Base-by-base conservation (phyloP, 1,140 invertebrate genomes). In the Drosophila ambigua region DNA sequence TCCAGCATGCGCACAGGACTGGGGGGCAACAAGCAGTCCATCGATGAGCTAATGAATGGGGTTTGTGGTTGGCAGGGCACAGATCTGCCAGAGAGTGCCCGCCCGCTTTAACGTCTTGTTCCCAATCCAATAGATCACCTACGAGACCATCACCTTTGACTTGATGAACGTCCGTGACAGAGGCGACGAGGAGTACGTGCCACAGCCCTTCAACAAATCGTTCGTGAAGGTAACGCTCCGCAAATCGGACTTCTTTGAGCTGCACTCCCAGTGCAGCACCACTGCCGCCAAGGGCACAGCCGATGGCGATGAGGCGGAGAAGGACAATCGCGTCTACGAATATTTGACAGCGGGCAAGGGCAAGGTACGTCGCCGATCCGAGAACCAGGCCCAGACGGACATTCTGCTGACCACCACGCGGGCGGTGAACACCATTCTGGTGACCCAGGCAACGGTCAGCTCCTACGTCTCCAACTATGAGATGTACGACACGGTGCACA, bases 401-500 rank as follows among this genome's bases (percentile, higher is more conserved):
- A 85, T 92, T 24, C 73, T 92, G 11, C 82, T 95, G 1, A 92
- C 91, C 0, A 96, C 95, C 84, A 92, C 93, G 1, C 91, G 94
- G 54, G 93, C 93, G 4, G 95, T 95, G 0, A 93, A 94, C 16
- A 92, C 94, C 0, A 91, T 91, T 2, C 84, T 92, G 54, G 90
- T 93, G 1, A 91, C 92, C 50, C 93, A 93, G 13, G 92, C 88
- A 31, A 94, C 95, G 64, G 92, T 92, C 6, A 90, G 92, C 5
- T 92, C 93, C 0, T 95, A 95, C 74, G 95, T 95, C 0, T 96
- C 95, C 4, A 93, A 95, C 74, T 96, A 95, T 94, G 94, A 95
- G 59, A 95, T 96, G 94, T 94, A 94, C 71, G 95, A 96, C 71
- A 95, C 94, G 0, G 31, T 88, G 7, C 48, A 79, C 51, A 72